Base-by-base conservation (phyloP, 1,140 invertebrate species). In the Galleria mellonella region DNA sequence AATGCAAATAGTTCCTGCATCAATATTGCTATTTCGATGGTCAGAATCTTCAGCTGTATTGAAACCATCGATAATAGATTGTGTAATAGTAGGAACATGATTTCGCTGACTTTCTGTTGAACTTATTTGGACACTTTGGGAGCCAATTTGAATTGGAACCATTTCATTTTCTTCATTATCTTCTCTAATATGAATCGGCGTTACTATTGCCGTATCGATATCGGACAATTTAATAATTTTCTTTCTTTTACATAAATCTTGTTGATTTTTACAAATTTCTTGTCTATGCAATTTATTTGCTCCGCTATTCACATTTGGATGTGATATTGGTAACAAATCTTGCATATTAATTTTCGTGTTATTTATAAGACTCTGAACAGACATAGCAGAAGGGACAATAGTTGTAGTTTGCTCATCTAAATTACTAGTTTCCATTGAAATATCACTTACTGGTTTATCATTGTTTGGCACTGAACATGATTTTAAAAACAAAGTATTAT, bases 401-500 rank as follows among this genome's bases (percentile, higher is more conserved):
- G 59, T 33, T 4, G 35, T 43, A 23, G 15, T 29, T 43, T 41
- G 13, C 8, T 41, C 11, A 13, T 13, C 27, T 38, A 37, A 9
- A 37, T 9, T 37, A 17, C 14, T 6, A 15, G 14, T 6, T 37
- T 37, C 17, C 14, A 15, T 15, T 17, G 0, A 1, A 9, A 37
- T n/a, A 37, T 9, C 15, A 17, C 9, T 17, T 13, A 15, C 14
- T 40, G 35, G 31, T 9, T 9, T 47, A 27, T 44, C 1, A 28
- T 43, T 28, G 30, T 32, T 27, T 32, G 13, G 2, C 6, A 10
- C 17, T 17, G 47, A 40, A 15, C 28, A 32, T 32, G 39, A 32
- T 39, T 65, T 58, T 23, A 75, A 55, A 48, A 65, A 72, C 9
- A 83, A 41, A 6, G 56, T 72, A 9, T 70, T 66, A 17, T 78